Conservation (phyloP, 2,113 vertebrate species). For the Syrrhaptes paradoxus region DNA sequence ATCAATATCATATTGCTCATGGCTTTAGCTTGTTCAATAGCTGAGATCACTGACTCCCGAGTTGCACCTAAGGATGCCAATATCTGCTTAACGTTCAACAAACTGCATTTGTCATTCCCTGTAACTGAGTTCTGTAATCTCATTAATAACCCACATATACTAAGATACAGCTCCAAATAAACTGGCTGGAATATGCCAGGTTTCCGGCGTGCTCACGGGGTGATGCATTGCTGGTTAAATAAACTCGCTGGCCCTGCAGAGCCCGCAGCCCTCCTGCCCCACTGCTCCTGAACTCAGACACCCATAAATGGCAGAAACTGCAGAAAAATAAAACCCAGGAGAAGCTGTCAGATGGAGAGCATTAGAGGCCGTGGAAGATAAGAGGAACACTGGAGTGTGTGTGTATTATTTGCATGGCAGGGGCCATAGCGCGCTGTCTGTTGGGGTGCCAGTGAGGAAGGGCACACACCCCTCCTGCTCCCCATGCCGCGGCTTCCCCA, state of each 20-base stretch:
- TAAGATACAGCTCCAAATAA: slow-evolving; percentile 15
- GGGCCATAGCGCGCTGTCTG: fast-evolving
- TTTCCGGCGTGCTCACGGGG: neutral
- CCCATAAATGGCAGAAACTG: neutral
- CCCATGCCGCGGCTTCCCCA: neutral
- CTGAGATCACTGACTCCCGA: slow-evolving; percentile 64
- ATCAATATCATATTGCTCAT: slow-evolving; percentile 77
- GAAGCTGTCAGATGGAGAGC: neutral
- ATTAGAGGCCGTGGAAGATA: neutral
- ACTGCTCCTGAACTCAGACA: neutral
- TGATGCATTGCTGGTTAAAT: neutral
- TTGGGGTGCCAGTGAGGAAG: neutral
- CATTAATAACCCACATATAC: slow-evolving; percentile 65
- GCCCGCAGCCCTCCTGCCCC: neutral
- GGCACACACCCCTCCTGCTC: neutral
- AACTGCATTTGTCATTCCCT: slow-evolving; percentile 61
- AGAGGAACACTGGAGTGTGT: neutral
- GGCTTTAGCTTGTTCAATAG: slow-evolving; percentile 71
- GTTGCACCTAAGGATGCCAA: slow-evolving; percentile 69
- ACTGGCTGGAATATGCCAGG: neutral
- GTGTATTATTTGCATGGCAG: neutral
- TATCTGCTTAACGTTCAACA: slow-evolving; percentile 71
- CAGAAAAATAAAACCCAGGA: neutral
- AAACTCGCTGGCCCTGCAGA: neutral
- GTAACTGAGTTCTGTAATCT: slow-evolving; percentile 56